Evolutionary conservation across 2,113 vertebrate species (phyloP).

Genomic region (Astur gentilis): DNA sequence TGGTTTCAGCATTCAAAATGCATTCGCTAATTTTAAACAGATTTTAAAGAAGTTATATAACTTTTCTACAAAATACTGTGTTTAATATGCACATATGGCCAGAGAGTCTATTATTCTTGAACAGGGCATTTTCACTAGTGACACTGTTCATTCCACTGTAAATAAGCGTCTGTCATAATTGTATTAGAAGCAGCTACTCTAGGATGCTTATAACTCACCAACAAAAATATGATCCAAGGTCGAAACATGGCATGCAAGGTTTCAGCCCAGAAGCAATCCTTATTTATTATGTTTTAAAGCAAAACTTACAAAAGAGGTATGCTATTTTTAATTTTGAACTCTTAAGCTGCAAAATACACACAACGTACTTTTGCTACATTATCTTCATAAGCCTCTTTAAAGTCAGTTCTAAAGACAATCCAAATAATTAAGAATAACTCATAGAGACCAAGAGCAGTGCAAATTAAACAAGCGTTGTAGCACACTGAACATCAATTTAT

Average conservation of each 20-base stretch:
- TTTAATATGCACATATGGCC: background rate
- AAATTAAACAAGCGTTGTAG: background rate
- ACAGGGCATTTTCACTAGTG: background rate
- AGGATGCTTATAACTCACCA: background rate
- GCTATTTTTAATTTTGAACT: background rate
- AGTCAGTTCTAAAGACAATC: background rate
- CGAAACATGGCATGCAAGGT: background rate
- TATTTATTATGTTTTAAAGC: background rate
- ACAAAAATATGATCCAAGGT: background rate
- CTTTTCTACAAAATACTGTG: background rate
- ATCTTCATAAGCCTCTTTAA: background rate
- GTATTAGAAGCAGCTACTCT: background rate
- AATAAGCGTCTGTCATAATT: background rate
- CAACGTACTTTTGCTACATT: fast-evolving
- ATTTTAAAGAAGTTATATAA: background rate
- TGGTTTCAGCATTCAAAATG: background rate
- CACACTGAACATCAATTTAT: background rate
- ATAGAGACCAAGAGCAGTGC: fast-evolving
- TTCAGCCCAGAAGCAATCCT: background rate
- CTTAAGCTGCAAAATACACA: background rate
- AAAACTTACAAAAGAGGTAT: background rate
- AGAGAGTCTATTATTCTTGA: background rate
- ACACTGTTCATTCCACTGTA: too few relatives aligned
- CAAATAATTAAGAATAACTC: background rate
- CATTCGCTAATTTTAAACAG: background rate